Base-by-base conservation (phyloP, 1,140 invertebrate species). In the Drosophila pseudoananassae region DNA sequence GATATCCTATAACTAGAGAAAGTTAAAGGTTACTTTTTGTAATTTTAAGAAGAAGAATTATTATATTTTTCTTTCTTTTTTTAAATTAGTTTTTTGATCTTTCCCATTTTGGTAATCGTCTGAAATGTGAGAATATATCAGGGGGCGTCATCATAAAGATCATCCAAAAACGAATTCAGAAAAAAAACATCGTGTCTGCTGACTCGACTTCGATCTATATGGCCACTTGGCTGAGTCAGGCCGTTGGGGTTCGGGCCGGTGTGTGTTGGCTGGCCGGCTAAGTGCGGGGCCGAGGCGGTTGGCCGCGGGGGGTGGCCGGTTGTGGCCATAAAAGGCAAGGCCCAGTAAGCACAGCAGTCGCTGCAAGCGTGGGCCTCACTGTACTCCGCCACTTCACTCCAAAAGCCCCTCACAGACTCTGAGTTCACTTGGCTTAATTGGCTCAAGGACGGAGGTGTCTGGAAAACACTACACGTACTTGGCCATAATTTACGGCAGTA, bases 351-450 rank as follows among this genome's bases (percentile, higher is more conserved):
- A 10, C n/a, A 38, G 56, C 73, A 20, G 27, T 14, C 25, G 49
- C 27, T 33, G 46, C 7, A 1, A 10, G 70, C 57, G 70, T 63
- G 70, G 68, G 70, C 68, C 10, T n/a, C 33, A 36, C 27, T 51
- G 47, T 45, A 45, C 55, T 66, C 27, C 55, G 50, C 45, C 43
- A 66, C 61, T 71, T 36, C 47, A 49, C 15, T 38, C 31, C 57
- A 58, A 9, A 9, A 8, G 47, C 25, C 56, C 45, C 43, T 12
- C 36, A 57, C 66, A 25, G 27, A 50, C 27, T 46, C 14, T 33
- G 49, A 66, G 46, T 59, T 38, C 47, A 73, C 60, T 75, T 43
- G 29, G 36, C 36, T 61, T 75, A 88, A 88, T 88, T 88, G 83
- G 68, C 61, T 73, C 82, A 87, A 87, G 82, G 82, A 87, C 82